Conservation (phyloP, 2,888 invertebrate genomes). For the Steromphala cineraria region DNA sequence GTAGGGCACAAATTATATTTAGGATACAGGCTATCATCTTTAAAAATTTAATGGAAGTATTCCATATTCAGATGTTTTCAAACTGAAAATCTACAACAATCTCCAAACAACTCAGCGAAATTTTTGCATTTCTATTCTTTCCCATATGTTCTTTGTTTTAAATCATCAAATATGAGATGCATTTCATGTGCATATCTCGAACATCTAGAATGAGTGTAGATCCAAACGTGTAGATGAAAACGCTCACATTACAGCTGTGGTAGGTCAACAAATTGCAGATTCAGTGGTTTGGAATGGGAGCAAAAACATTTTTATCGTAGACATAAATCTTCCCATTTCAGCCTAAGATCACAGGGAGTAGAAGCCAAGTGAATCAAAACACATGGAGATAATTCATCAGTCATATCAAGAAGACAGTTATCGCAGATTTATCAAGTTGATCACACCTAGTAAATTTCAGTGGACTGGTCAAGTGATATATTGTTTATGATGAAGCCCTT, state of each 20-base stretch:
- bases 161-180: no score
- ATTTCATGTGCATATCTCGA: no score
- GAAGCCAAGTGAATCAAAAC: not conserved
- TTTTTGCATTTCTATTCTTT: no score
- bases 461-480: not conserved
- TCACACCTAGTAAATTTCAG: not conserved
- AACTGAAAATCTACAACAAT: no score
- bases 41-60: no score
- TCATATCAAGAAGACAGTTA: not conserved
- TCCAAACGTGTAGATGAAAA: no score
- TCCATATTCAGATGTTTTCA: no score
- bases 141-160: no score
- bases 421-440: not conserved
- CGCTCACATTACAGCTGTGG: not conserved
- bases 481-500: slow-evolving; percentile 2
- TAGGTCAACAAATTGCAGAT: not conserved
- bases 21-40: no score
- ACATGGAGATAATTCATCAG: not conserved
- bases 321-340: not conserved
- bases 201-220: no score
- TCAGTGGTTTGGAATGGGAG: not conserved
- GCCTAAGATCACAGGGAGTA: not conserved
- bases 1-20: no score
- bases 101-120: no score
- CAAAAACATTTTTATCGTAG: not conserved